Conservation (phyloP, 2,888 invertebrate genomes). For the Agonopterix arenella region DNA sequence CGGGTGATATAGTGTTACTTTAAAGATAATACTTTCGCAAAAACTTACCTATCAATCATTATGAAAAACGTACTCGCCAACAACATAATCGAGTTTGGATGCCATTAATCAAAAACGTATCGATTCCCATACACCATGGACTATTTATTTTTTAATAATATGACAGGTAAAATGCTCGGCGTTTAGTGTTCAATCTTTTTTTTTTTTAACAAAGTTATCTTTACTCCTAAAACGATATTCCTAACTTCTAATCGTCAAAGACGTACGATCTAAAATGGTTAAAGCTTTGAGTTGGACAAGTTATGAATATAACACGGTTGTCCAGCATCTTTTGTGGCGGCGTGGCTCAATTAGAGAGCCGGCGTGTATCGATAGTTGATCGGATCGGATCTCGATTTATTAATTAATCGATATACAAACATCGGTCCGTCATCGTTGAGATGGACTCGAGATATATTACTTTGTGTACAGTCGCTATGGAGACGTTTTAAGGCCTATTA, state of each 20-base stretch:
- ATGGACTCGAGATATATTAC: slow-evolving; percentile 45
- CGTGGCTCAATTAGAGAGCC: slow-evolving; percentile 73
- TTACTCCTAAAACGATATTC: not conserved
- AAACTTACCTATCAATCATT: slow-evolving; percentile 31
- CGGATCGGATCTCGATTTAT: slow-evolving; percentile 69
- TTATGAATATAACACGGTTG: slow-evolving; percentile 18
- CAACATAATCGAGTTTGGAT: slow-evolving; percentile 60
- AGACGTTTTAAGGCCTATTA: slow-evolving; percentile 13
- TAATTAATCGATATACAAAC: slow-evolving; percentile 77
- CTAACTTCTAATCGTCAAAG: not conserved
- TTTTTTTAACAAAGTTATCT: slow-evolving; percentile 22
- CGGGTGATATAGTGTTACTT: slow-evolving; percentile 45
- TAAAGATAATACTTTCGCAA: slow-evolving; percentile 19
- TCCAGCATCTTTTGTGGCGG: slow-evolving; percentile 60
- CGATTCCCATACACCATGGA: slow-evolving; percentile 63
- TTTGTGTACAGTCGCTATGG: slow-evolving; percentile 3
- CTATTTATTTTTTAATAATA: slow-evolving; percentile 69
- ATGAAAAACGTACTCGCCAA: slow-evolving; percentile 39
- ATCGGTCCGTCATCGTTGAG: slow-evolving; percentile 65
- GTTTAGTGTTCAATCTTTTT: slow-evolving; percentile 61
- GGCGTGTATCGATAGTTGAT: slow-evolving; percentile 63
- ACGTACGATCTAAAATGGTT: not conserved
- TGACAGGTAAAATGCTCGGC: slow-evolving; percentile 72
- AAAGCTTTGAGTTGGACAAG: not conserved
- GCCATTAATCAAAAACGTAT: slow-evolving; percentile 69